These are phyloP conservation scores for Plectropomus leopardus DNA, from an alignment of 2,113 vertebrate species.

Conservation along the genomic window DNA sequence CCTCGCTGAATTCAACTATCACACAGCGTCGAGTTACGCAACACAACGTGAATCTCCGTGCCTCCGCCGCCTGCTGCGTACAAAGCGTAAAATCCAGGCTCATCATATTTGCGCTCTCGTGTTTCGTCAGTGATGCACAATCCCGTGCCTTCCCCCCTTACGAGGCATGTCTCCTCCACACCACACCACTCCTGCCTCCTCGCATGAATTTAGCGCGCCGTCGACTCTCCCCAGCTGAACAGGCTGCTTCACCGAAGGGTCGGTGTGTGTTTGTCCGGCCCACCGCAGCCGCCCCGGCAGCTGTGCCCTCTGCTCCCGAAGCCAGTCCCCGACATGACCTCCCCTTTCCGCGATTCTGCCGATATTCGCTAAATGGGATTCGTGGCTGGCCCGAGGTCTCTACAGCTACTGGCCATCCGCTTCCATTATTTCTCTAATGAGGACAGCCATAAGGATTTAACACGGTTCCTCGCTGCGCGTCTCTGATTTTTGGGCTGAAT, in stretches of 20 bases:
- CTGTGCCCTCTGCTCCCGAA: slow-evolving; percentile 62
- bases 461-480: slow-evolving; percentile 66
- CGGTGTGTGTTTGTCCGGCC: slow-evolving; percentile 47
- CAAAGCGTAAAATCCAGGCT: slow-evolving; percentile 59
- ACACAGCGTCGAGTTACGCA: slow-evolving; percentile 49
- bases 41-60: slow-evolving; percentile 48
- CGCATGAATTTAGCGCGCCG: slow-evolving; percentile 35
- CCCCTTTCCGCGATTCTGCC: slow-evolving; percentile 41
- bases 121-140: slow-evolving; percentile 72
- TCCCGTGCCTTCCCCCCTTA: slow-evolving; percentile 46
- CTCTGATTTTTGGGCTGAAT: slow-evolving; percentile 71
- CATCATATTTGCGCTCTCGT: slow-evolving; percentile 61
- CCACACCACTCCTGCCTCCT: slow-evolving; percentile 45
- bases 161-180: slow-evolving; percentile 67
- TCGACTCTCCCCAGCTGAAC: slow-evolving; percentile 49
- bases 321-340: slow-evolving; percentile 74
- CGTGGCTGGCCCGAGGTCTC: slow-evolving; percentile 60
- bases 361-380: slow-evolving; percentile 79
- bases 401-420: slow-evolving; percentile 67
- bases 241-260: neutral
- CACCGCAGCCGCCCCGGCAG: slow-evolving; percentile 47
- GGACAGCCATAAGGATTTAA: slow-evolving; percentile 72
- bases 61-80: slow-evolving; percentile 54
- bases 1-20: neutral
- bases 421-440: slow-evolving; percentile 72